Evolutionary conservation across 2,113 vertebrate species (phyloP).

Genomic region (Cyanoliseus patagonus): DNA sequence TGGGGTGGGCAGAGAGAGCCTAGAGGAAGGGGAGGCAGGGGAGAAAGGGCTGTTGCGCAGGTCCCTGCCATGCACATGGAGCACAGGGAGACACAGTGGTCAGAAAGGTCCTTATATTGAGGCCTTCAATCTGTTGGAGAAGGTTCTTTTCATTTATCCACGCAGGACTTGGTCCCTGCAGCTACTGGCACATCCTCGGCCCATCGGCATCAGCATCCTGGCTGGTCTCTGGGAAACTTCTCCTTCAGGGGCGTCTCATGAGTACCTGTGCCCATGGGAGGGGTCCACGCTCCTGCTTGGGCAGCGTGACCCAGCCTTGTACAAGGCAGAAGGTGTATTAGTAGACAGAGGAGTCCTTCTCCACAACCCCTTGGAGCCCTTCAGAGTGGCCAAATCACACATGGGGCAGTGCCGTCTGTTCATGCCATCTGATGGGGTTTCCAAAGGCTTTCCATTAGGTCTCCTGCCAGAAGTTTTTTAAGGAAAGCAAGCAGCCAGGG

Average conservation of each 20-base stretch:
- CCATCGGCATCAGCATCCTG: background rate
- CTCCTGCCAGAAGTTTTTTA: background rate
- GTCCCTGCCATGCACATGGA: accelerated
- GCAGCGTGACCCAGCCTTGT: background rate
- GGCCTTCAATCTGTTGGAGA: background rate
- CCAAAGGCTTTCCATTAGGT: background rate
- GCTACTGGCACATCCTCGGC: background rate
- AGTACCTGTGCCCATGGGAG: background rate
- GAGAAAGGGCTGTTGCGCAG: background rate
- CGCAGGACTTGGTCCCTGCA: background rate
- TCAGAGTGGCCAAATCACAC: accelerated
- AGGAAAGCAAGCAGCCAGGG: background rate
- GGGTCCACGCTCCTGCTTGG: background rate
- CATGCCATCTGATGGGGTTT: background rate
- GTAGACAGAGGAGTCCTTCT: background rate
- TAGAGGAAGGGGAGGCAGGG: background rate
- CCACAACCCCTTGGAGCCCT: background rate
- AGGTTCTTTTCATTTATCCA: background rate
- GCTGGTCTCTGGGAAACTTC: background rate
- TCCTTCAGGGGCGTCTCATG: background rate
- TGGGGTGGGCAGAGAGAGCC: background rate
- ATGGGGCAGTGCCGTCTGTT: background rate
- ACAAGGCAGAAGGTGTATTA: background rate
- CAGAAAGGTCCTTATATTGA: background rate
- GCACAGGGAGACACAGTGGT: background rate